phyloP scores from a whole-genome alignment of 64 coral and sea anemone species.

The Astreopora myriophthalma region DNA sequence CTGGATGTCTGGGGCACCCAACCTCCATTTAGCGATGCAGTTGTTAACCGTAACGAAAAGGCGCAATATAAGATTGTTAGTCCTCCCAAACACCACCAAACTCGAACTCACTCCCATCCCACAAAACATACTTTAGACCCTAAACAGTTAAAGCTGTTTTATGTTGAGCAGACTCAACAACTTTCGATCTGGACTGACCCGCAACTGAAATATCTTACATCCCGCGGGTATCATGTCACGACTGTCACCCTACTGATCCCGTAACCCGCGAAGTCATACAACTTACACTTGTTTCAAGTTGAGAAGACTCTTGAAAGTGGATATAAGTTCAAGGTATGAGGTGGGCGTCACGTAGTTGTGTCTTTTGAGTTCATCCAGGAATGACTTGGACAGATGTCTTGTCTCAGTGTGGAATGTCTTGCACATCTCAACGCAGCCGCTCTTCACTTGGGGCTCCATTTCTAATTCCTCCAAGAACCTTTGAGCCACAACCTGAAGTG shows the following conservation, averaged over 20 bases:
- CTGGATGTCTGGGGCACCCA: too few species aligned
- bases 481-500: constrained; percentile 93
- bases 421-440: constrained; percentile 97
- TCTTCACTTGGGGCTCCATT: constrained; percentile 79
- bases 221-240: too few species aligned
- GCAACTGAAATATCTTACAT: not conserved
- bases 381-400: constrained; percentile 81
- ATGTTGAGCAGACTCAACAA: not conserved
- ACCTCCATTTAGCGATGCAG: too few species aligned
- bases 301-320: constrained; percentile 92
- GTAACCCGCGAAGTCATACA: not conserved
- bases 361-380: constrained; percentile 89
- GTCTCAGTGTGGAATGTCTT: constrained; percentile 95
- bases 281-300: constrained; percentile 99
- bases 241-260: too few species aligned
- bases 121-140: not conserved
- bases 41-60: not conserved
- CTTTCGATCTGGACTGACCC: not conserved
- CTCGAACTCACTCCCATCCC: too few species aligned
- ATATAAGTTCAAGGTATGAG: constrained; percentile 96
- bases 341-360: constrained; percentile 99
- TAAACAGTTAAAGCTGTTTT: not conserved
- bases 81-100: too few species aligned
- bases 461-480: constrained; percentile 92
- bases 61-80: too few species aligned